A percentile compares a stretch with the other conserved stretches of the same genome.
Evolutionary conservation across 1,140 invertebrate genomes (phyloP).

Genomic region (Drosophila biarmipes): DNA sequence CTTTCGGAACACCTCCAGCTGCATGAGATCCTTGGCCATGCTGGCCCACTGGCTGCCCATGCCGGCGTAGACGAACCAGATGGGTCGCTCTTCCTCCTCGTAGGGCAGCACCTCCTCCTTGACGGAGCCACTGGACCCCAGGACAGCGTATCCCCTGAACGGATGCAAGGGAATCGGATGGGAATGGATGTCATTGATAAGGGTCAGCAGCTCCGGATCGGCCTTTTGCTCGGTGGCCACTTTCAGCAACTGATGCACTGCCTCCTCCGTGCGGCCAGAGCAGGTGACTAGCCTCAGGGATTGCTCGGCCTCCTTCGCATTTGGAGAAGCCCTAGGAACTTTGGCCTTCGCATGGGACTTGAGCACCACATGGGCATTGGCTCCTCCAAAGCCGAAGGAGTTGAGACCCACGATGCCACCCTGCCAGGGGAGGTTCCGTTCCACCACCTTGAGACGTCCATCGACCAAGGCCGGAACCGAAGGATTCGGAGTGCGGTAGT

Average conservation of each 20-base stretch:
- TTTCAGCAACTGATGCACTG: slow-evolving; percentile 89
- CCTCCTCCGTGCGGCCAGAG: slow-evolving; percentile 93
- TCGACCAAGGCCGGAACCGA: slow-evolving; percentile 95
- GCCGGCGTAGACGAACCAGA: slow-evolving; percentile 98
- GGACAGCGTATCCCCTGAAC: slow-evolving; percentile 91
- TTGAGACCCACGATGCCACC: slow-evolving; percentile 95
- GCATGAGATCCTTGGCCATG: slow-evolving; percentile 94
- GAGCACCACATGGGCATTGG: slow-evolving; percentile 97
- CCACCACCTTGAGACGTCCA: slow-evolving; percentile 94
- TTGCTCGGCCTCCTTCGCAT: slow-evolving; percentile 50
- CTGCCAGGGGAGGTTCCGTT: slow-evolving; percentile 91
- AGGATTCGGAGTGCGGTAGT: slow-evolving; percentile 93
- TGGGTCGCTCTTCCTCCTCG: slow-evolving; percentile 88
- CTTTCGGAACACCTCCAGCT: slow-evolving; percentile 91
- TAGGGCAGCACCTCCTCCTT: slow-evolving; percentile 81
- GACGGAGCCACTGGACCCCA: slow-evolving; percentile 84
- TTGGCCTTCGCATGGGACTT: slow-evolving; percentile 89
- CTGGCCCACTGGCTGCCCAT: slow-evolving; percentile 99
- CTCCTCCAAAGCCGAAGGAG: slow-evolving; percentile 99
- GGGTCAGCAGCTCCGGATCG: slow-evolving; percentile 91
- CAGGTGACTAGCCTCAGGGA: slow-evolving; percentile 90
- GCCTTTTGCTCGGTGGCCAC: slow-evolving; percentile 86
- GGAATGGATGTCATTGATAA: slow-evolving; percentile 91
- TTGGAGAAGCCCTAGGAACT: slow-evolving; percentile 85
- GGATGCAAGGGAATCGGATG: slow-evolving; percentile 89